These are phyloP conservation scores for Scaptomyza cyrtandrae DNA, from an alignment of 2,888 invertebrate species.

Conservation along the genomic window DNA sequence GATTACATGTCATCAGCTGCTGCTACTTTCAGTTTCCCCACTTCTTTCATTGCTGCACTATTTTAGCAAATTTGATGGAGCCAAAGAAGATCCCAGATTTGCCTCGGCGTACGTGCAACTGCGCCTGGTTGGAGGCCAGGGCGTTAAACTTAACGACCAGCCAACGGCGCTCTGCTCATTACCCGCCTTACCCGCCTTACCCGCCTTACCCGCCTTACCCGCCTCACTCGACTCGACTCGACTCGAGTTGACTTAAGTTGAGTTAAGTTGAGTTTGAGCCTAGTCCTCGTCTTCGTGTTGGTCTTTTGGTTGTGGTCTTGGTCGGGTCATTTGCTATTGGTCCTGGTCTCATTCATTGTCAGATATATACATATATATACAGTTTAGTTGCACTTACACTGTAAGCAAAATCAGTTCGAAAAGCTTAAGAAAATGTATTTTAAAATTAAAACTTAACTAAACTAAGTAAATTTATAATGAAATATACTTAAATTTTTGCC, in stretches of 20 bases:
- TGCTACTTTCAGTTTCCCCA: neutral
- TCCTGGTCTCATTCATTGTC: conserved; percentile 11
- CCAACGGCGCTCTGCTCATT: conserved; percentile 47
- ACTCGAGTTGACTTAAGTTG: neutral
- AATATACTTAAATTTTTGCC: too few relatives aligned
- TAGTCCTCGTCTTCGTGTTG: neutral
- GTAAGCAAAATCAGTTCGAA: neutral
- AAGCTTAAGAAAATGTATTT: neutral
- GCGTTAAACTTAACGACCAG: conserved; percentile 60
- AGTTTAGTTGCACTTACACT: conserved; percentile 14
- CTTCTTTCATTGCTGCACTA: conserved; percentile 41
- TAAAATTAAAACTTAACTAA: too few relatives aligned
- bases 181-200: conserved; percentile 24
- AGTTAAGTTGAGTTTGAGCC: neutral
- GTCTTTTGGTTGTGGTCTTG: neutral
- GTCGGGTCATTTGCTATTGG: neutral
- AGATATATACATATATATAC: neutral
- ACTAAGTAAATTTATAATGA: too few relatives aligned
- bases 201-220: too few relatives aligned
- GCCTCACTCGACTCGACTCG: conserved; percentile 1
- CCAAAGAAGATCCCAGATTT: conserved; percentile 50
- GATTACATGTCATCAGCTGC: conserved; percentile 13
- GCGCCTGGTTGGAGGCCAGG: conserved; percentile 17
- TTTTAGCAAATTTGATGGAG: conserved; percentile 60
- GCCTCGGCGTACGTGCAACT: neutral